A percentile compares a stretch with the other conserved stretches of the same genome.
These are phyloP conservation scores for Danaus plexippus DNA, from an alignment of 1,140 invertebrate species.

Conservation along the genomic window DNA sequence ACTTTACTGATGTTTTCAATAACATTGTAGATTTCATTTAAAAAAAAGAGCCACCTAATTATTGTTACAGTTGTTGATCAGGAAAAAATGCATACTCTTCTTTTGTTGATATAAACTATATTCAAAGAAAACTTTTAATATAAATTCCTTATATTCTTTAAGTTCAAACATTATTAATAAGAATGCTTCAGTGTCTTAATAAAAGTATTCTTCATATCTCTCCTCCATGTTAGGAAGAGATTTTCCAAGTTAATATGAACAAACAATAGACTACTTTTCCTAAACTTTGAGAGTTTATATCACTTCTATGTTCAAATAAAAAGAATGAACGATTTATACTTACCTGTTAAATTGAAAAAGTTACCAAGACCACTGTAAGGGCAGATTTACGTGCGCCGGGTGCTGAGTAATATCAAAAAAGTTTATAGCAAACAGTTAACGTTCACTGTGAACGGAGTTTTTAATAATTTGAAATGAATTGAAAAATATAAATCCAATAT, in stretches of 20 bases:
- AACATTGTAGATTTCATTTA: too few species aligned
- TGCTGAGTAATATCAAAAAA: conserved; percentile 69
- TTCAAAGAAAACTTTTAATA: too few species aligned
- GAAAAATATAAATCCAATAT: conserved; percentile 35
- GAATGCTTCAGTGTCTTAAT: conserved; percentile 6
- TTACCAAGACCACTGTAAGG: conserved; percentile 60
- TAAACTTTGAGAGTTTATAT: conserved; percentile 61
- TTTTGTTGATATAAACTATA: too few species aligned
- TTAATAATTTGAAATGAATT: conserved; percentile 54
- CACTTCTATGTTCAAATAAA: conserved; percentile 68
- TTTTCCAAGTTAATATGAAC: conserved; percentile 47
- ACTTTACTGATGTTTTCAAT: too few species aligned
- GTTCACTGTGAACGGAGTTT: conserved; percentile 30
- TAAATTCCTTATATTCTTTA: too few species aligned
- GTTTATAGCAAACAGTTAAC: conserved; percentile 54
- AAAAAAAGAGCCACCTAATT: too few species aligned
- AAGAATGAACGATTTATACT: conserved; percentile 70
- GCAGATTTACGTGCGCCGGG: conserved; percentile 65
- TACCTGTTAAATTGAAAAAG: conserved; percentile 72
- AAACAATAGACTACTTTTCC: conserved; percentile 40
- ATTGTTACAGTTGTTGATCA: too few species aligned
- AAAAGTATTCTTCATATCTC: conserved; percentile 12
- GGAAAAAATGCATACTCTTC: too few species aligned
- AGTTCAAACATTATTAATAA: too few species aligned
- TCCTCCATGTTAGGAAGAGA: conserved; percentile 28